Percentiles rank a stretch among this genome's conserved stretches.
Conservation (phyloP, 2,113 vertebrate species). For the Colossoma macropomum region DNA sequence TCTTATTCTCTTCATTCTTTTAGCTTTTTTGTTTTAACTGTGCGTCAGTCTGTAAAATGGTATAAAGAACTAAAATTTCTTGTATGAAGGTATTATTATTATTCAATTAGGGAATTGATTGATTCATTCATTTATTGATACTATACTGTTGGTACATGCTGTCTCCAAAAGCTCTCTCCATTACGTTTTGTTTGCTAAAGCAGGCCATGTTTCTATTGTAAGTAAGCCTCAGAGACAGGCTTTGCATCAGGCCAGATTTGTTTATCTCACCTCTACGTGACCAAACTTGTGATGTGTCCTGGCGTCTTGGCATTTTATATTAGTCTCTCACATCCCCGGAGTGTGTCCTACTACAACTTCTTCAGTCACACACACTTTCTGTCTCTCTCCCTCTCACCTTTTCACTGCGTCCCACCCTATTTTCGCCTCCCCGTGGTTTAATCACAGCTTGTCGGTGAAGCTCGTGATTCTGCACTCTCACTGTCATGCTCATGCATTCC, state of each 20-base stretch:
- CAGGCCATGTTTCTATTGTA: not conserved
- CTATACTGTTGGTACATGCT: not conserved
- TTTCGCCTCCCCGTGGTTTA: slow-evolving; percentile 1
- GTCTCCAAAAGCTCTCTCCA: not conserved
- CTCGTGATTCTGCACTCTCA: not conserved
- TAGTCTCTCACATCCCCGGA: not conserved
- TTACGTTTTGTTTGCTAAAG: not conserved
- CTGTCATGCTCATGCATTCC: not conserved
- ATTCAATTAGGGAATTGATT: too few relatives aligned
- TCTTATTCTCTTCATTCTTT: too few relatives aligned
- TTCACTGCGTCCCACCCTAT: not conserved
- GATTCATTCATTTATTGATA: not conserved
- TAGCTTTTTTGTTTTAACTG: too few relatives aligned
- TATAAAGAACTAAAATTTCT: too few relatives aligned
- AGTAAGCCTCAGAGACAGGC: not conserved
- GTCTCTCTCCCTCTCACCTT: not conserved
- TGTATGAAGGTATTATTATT: too few relatives aligned
- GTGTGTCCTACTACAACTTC: not conserved
- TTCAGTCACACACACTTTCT: not conserved
- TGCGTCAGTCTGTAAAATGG: too few relatives aligned
- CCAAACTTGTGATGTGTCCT: not conserved
- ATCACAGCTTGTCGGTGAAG: not conserved
- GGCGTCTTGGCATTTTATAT: slow-evolving; percentile 10
- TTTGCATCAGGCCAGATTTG: slow-evolving; percentile 9
- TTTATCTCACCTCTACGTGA: not conserved